Conservation (phyloP, 2,888 invertebrate species). For the Petrophora chlorosata region DNA sequence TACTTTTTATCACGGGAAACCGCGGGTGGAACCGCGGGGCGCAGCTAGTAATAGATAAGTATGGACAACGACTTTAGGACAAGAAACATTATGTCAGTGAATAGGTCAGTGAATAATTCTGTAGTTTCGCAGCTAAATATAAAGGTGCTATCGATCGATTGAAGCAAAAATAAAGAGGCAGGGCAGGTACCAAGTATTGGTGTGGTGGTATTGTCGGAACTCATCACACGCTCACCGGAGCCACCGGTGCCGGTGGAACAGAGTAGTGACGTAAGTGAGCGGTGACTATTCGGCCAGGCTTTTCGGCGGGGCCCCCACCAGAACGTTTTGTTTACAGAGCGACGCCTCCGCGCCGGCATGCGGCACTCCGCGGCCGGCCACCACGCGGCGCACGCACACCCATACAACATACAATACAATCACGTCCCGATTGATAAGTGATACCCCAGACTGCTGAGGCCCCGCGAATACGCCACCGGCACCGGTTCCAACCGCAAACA, state of each 20-base stretch:
- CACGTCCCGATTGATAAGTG: slow-evolving; percentile 56
- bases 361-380: slow-evolving; percentile 75
- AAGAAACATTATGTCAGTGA: too few relatives aligned
- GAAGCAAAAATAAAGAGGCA: slow-evolving; percentile 37
- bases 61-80: too few relatives aligned
- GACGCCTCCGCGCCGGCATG: slow-evolving; percentile 74
- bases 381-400: slow-evolving; percentile 69
- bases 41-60: too few relatives aligned
- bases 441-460: slow-evolving; percentile 52
- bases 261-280: slow-evolving; percentile 76
- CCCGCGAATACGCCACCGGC: slow-evolving; percentile 45
- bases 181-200: too few relatives aligned
- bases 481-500: slow-evolving; percentile 48
- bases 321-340: slow-evolving; percentile 78
- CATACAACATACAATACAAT: slow-evolving; percentile 38
- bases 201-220: slow-evolving; percentile 34
- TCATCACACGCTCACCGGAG: slow-evolving; percentile 47
- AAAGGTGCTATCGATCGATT: too few relatives aligned
- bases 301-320: slow-evolving; percentile 82
- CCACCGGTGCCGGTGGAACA: too few relatives aligned
- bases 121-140: too few relatives aligned
- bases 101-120: too few relatives aligned
- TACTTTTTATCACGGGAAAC: too few relatives aligned
- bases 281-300: slow-evolving; percentile 72
- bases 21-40: too few relatives aligned